Percentiles rank a stretch among this genome's conserved stretches.
These are phyloP conservation scores for Hippopotamus amphibius DNA, from an alignment of 2,113 vertebrate genomes.

Conservation along the genomic window DNA sequence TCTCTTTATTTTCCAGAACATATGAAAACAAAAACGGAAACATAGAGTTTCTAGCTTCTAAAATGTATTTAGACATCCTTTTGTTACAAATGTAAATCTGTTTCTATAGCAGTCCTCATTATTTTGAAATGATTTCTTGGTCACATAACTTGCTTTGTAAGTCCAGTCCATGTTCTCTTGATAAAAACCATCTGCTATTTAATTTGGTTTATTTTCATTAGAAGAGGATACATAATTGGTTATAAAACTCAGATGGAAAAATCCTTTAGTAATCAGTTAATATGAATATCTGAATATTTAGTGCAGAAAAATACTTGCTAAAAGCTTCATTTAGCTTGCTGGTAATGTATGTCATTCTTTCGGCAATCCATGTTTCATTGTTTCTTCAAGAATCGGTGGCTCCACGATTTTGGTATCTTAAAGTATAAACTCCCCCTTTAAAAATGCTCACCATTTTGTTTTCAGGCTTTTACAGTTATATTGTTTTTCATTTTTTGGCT, in stretches of 20 bases:
- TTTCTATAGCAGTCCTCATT: slow-evolving; percentile 84
- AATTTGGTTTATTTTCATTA: slow-evolving; percentile 87
- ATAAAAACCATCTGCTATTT: slow-evolving; percentile 85
- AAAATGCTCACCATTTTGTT: slow-evolving; percentile 87
- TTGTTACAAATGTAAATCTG: slow-evolving; percentile 80
- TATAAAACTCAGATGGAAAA: slow-evolving; percentile 84
- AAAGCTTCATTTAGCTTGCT: slow-evolving; percentile 85
- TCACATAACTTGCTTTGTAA: slow-evolving; percentile 86
- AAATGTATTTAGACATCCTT: slow-evolving; percentile 83
- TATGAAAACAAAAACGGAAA: slow-evolving; percentile 68
- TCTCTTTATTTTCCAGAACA: slow-evolving; percentile 84
- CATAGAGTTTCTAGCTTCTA: slow-evolving; percentile 80
- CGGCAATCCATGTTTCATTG: slow-evolving; percentile 83
- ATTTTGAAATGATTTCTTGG: slow-evolving; percentile 85
- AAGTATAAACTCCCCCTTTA: slow-evolving; percentile 84
- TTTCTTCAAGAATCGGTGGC: slow-evolving; percentile 85
- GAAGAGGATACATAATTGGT: slow-evolving; percentile 84
- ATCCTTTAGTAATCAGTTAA: slow-evolving; percentile 84
- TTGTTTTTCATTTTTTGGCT: slow-evolving; percentile 81
- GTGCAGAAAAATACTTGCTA: slow-evolving; percentile 83
- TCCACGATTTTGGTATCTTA: slow-evolving; percentile 83
- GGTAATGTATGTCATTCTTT: slow-evolving; percentile 83
- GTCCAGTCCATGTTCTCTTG: slow-evolving; percentile 86
- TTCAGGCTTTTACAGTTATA: slow-evolving; percentile 80
- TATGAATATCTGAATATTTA: slow-evolving; percentile 81